Conservation (phyloP, 2,888 invertebrate species). For the Drosophila niveifrons region DNA sequence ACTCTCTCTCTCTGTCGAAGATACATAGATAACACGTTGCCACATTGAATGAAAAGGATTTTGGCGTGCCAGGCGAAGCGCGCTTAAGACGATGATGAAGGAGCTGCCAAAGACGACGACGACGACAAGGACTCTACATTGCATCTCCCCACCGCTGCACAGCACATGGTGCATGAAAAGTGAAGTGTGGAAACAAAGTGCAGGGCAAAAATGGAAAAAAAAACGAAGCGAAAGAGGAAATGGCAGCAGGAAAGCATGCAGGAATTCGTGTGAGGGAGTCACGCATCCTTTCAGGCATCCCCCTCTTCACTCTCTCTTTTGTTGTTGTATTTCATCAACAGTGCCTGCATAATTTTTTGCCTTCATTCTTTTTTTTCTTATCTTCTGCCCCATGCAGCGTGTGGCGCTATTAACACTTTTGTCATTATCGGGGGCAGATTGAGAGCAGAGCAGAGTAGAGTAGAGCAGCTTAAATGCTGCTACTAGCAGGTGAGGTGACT, state of each 20-base stretch:
- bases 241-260: background rate
- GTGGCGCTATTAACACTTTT: conserved; percentile 82
- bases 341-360: conserved; percentile 74
- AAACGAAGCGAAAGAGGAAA: background rate
- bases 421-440: conserved; percentile 70
- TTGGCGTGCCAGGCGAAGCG: conserved; percentile 32
- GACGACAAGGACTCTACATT: background rate
- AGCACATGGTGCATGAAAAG: conserved; percentile 62
- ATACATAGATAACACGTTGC: conserved; percentile 67
- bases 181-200: conserved; percentile 76
- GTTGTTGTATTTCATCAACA: conserved; percentile 71
- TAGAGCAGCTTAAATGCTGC: conserved; percentile 18
- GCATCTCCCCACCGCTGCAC: conserved; percentile 17
- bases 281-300: conserved; percentile 19
- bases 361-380: background rate
- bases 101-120: conserved; percentile 29
- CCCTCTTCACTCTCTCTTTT: conserved; percentile 2
- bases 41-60: conserved; percentile 77
- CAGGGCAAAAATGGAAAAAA: conserved; percentile 12
- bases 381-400: conserved; percentile 60
- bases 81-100: conserved; percentile 55
- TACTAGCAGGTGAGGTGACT: conserved; percentile 29
- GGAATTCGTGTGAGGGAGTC: conserved; percentile 1
- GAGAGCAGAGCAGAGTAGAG: background rate
- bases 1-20: conserved; percentile 14